Conservation (phyloP, 2,888 invertebrate species). For the Entomobrya proxima region DNA sequence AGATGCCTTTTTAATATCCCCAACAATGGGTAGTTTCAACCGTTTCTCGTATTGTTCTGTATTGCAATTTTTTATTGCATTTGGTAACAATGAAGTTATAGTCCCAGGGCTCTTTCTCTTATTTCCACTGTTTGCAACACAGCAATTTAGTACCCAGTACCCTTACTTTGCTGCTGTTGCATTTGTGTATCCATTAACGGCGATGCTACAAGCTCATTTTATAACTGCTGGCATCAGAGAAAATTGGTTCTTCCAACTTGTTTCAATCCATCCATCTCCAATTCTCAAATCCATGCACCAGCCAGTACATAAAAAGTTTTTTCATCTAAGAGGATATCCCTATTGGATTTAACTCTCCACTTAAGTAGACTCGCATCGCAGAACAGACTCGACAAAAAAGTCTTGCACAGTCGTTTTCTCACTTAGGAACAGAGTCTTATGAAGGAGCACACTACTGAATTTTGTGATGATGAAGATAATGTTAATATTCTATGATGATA, state of each 20-base stretch:
- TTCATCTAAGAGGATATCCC: conserved; percentile 48
- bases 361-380: conserved; percentile 1
- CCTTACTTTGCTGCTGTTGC: conserved; percentile 24
- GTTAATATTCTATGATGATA: conserved; percentile 13
- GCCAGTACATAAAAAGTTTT: background rate
- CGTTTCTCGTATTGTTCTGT: conserved; percentile 21
- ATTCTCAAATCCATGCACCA: background rate
- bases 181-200: conserved; percentile 43
- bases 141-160: conserved; percentile 5
- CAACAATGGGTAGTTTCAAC: conserved; percentile 5
- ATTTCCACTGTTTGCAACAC: too few relatives aligned
- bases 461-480: background rate
- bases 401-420: background rate
- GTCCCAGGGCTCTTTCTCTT: background rate
- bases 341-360: conserved; percentile 39
- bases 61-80: background rate
- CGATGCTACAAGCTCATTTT: conserved; percentile 5
- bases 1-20: background rate
- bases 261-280: background rate
- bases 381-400: background rate
- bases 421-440: background rate
- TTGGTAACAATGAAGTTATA: background rate
- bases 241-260: background rate
- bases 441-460: background rate
- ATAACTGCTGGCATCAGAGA: conserved; percentile 19